phyloP scores from a whole-genome alignment of 1,140 invertebrate genomes.

The Hylyphantes graminicola region DNA sequence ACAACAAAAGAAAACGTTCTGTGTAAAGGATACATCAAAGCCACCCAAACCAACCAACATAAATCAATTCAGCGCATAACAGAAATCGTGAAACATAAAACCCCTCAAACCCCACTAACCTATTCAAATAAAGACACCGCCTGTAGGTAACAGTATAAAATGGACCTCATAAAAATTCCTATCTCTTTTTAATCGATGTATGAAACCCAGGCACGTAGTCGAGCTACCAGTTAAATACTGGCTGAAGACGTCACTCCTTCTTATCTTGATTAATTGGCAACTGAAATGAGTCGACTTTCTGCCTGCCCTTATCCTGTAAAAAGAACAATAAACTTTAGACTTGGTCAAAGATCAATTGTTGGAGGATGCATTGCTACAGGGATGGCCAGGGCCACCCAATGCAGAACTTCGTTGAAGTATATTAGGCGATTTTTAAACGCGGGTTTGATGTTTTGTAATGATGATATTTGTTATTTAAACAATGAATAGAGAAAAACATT shows the following conservation, averaged over 20 bases:
- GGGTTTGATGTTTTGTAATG: too few relatives aligned
- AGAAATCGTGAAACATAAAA: neutral
- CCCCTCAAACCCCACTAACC: neutral
- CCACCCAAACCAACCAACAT: neutral
- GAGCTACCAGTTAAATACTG: slow-evolving; percentile 45
- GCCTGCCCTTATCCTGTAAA: neutral
- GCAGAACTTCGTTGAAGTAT: neutral
- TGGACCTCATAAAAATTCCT: slow-evolving; percentile 28
- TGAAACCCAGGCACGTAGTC: slow-evolving; percentile 20
- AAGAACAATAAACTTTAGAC: slow-evolving; percentile 8
- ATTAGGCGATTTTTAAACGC: too few relatives aligned
- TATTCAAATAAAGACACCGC: neutral
- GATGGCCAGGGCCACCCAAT: neutral
- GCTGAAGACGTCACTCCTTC: slow-evolving; percentile 9
- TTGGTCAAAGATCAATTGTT: neutral
- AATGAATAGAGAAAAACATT: too few relatives aligned
- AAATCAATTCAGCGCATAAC: neutral
- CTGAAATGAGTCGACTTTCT: neutral
- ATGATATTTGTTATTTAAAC: too few relatives aligned
- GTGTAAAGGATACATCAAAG: neutral
- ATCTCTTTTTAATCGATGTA: slow-evolving; percentile 18
- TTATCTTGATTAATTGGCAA: slow-evolving; percentile 49
- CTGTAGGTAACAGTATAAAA: neutral
- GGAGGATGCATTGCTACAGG: neutral
- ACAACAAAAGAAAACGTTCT: too few relatives aligned